These are phyloP conservation scores for Procambarus virginalis DNA, from an alignment of 1,140 invertebrate species.

Conservation along the genomic window DNA sequence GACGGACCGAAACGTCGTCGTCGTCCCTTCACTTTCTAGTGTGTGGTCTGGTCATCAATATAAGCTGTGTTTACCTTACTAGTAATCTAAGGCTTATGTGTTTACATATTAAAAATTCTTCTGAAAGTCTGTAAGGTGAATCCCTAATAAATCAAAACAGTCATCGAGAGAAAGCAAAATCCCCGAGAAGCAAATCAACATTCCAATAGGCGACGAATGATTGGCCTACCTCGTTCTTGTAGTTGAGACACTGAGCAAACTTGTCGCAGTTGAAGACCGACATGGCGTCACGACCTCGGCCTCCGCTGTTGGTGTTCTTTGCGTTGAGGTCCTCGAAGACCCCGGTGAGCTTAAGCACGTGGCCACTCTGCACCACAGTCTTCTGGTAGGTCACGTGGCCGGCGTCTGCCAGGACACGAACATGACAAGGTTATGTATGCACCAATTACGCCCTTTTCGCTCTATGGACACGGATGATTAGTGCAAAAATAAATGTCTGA, in stretches of 20 bases:
- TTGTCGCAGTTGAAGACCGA: slow-evolving; percentile 68
- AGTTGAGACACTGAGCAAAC: slow-evolving; percentile 74
- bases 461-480: no score
- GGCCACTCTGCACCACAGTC: slow-evolving; percentile 71
- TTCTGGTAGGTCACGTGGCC: slow-evolving; percentile 69
- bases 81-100: no score
- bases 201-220: no score
- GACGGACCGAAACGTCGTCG: no score
- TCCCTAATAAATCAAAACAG: neutral
- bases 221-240: slow-evolving; percentile 72
- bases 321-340: slow-evolving; percentile 73
- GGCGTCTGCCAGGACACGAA: slow-evolving; percentile 14
- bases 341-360: slow-evolving; percentile 73
- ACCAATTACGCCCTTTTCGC: no score
- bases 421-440: neutral
- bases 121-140: no score
- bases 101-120: no score
- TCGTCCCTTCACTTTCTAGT: no score
- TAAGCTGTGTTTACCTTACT: no score
- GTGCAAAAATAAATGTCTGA: no score
- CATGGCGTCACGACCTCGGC: slow-evolving; percentile 54
- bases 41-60: no score
- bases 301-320: slow-evolving; percentile 59
- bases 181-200: no score
- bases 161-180: neutral